Evolutionary conservation across 2,888 invertebrate species (phyloP).

Genomic region (Leptura quadrifasciata): DNA sequence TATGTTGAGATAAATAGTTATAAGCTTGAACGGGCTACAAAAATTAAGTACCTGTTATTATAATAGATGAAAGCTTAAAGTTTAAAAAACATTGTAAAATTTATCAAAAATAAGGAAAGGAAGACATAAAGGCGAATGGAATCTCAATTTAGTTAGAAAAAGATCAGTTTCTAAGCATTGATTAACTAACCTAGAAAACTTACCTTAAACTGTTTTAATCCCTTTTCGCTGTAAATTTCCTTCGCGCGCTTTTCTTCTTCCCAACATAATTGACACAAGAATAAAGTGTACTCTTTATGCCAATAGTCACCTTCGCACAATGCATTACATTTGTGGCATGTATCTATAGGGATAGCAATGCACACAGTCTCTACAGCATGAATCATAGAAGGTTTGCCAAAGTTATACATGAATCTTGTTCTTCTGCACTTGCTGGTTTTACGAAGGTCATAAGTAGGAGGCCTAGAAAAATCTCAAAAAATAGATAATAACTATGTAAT

Average conservation of each 20-base stretch:
- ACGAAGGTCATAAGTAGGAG: conserved; percentile 64
- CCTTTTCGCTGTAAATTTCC: conserved; percentile 64
- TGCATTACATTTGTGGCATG: conserved; percentile 71
- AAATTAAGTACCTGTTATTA: no score
- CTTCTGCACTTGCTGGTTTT: conserved; percentile 60
- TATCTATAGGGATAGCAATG: conserved; percentile 69
- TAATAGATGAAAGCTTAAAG: no score
- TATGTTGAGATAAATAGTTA: no score
- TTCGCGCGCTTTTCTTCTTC: conserved; percentile 66
- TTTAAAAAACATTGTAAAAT: no score
- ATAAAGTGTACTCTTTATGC: conserved; percentile 70
- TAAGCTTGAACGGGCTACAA: no score
- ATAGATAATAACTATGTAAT: no score
- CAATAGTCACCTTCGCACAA: conserved; percentile 75
- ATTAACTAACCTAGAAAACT: no score
- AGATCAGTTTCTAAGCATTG: no score
- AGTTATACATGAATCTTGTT: conserved; percentile 71
- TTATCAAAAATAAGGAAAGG: no score
- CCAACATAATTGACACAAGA: conserved; percentile 74
- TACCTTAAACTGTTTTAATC: conserved; percentile 67
- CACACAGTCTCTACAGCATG: conserved; percentile 74
- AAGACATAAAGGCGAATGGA: no score
- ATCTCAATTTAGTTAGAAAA: no score
- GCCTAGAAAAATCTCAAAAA: conserved; percentile 58
- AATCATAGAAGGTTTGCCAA: conserved; percentile 71